Conservation (phyloP, 2,797 vertebrate genomes). For the Urophycis tenuis region DNA sequence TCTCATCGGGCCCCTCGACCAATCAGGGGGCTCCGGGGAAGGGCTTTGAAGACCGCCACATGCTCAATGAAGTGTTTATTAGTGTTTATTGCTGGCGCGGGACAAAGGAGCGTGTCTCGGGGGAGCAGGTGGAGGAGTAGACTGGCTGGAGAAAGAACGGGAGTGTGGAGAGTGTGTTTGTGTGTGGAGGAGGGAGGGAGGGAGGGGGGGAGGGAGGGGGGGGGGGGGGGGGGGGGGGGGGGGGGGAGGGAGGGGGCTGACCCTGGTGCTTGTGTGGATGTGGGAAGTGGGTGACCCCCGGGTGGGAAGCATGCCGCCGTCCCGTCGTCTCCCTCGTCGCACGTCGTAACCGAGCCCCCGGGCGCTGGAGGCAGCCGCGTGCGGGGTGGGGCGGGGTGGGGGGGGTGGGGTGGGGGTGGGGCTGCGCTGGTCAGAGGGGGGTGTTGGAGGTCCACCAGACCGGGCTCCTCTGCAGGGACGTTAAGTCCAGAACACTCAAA, state of each 20-base stretch:
- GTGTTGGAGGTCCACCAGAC: background rate
- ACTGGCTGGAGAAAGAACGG: conserved; percentile 52
- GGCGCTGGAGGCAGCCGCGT: conserved; percentile 5
- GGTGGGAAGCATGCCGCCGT: conserved; percentile 55
- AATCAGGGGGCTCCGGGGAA: conserved; percentile 72
- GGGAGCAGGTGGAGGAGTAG: conserved; percentile 74
- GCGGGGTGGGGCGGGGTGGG: background rate
- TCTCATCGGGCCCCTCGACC: conserved; percentile 87
- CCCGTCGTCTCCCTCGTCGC: conserved; percentile 56
- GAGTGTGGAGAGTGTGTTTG: conserved; percentile 26
- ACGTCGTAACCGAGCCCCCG: conserved; percentile 57
- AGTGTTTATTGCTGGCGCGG: conserved; percentile 65
- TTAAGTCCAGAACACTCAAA: background rate
- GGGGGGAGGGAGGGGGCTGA: conserved; percentile 42
- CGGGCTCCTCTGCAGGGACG: background rate
- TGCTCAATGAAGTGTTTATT: conserved; percentile 75
- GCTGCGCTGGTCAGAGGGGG: background rate
- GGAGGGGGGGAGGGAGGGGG: conserved; percentile 22
- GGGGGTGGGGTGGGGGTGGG: background rate
- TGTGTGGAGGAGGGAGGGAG: conserved; percentile 5
- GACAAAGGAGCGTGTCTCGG: conserved; percentile 67
- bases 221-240: too few species aligned
- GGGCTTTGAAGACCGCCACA: conserved; percentile 70
- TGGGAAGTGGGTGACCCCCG: conserved; percentile 77
- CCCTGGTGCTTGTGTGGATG: conserved; percentile 62